Percentiles rank a stretch among this genome's conserved stretches.
These are phyloP conservation scores for Mesembrinibis cayennensis DNA, from an alignment of 2,113 vertebrate genomes.

Conservation along the genomic window DNA sequence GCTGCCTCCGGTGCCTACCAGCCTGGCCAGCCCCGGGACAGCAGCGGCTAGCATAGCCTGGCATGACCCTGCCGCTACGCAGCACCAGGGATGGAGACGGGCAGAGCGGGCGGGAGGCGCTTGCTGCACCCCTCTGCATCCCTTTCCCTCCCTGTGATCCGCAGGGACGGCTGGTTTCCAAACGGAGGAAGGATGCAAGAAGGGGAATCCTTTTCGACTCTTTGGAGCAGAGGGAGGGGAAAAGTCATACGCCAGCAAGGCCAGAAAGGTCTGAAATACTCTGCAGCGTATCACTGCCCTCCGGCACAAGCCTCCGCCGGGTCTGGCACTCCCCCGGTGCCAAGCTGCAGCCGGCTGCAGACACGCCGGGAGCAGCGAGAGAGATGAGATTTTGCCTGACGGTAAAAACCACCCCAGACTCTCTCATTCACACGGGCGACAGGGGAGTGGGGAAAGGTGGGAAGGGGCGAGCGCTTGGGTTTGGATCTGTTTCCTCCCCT, in stretches of 20 bases:
- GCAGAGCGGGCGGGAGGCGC: not conserved
- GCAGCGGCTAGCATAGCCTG: not conserved
- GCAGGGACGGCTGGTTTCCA: not conserved
- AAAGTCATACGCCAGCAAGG: not conserved
- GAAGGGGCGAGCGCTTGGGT: fast-evolving
- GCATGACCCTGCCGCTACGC: not conserved
- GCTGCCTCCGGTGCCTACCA: not conserved
- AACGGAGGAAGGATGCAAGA: fast-evolving
- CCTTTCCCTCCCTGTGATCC: not conserved
- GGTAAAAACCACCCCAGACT: not conserved
- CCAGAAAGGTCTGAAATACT: not conserved
- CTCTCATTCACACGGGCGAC: fast-evolving
- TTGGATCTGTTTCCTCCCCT: not conserved
- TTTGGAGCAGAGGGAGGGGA: not conserved
- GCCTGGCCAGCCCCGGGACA: not conserved
- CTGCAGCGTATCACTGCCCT: not conserved
- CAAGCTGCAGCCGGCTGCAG: not conserved
- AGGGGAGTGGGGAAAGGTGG: not conserved
- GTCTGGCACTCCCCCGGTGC: not conserved
- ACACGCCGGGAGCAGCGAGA: not conserved
- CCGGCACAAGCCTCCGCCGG: fast-evolving
- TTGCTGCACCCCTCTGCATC: not conserved
- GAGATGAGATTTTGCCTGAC: not conserved
- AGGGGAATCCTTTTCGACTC: not conserved
- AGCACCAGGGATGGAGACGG: not conserved